Conservation (phyloP, 2,888 invertebrate species). For the Eucera pruinosa region DNA sequence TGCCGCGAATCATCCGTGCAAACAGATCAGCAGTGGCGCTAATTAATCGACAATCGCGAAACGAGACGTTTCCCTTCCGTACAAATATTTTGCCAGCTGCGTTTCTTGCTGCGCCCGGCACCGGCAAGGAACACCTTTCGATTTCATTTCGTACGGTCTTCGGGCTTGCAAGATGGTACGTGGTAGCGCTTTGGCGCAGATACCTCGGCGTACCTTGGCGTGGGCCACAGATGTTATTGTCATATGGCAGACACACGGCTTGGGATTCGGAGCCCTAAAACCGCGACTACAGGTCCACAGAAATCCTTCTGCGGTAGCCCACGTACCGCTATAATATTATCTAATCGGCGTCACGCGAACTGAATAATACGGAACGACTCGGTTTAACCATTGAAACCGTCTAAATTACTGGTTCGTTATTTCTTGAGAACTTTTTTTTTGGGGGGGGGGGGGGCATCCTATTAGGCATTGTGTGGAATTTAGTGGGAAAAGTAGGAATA, state of each 20-base stretch:
- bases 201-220: constrained; percentile 67
- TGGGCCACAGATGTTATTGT: constrained; percentile 82
- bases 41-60: constrained; percentile 40
- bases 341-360: constrained; percentile 65
- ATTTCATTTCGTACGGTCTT: constrained; percentile 66
- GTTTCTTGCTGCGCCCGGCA: constrained; percentile 34
- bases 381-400: background rate
- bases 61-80: constrained; percentile 41
- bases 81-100: constrained; percentile 72
- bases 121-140: constrained; percentile 63
- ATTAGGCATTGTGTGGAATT: no score
- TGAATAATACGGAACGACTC: background rate
- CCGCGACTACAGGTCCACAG: constrained; percentile 68
- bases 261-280: constrained; percentile 63
- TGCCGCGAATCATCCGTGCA: background rate
- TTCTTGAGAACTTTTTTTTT: no score
- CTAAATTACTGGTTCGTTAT: accelerated
- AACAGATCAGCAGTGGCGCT: constrained; percentile 8
- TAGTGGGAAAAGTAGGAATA: no score
- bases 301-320: constrained; percentile 51
- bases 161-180: constrained; percentile 75
- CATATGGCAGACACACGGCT: constrained; percentile 79
- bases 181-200: constrained; percentile 57
- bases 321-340: constrained; percentile 43
- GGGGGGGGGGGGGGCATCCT: no score